Evolutionary conservation across 2,797 vertebrate species (phyloP), one percentile per base, ranked within the genome.

Genomic region (Valencia hispanica): DNA sequence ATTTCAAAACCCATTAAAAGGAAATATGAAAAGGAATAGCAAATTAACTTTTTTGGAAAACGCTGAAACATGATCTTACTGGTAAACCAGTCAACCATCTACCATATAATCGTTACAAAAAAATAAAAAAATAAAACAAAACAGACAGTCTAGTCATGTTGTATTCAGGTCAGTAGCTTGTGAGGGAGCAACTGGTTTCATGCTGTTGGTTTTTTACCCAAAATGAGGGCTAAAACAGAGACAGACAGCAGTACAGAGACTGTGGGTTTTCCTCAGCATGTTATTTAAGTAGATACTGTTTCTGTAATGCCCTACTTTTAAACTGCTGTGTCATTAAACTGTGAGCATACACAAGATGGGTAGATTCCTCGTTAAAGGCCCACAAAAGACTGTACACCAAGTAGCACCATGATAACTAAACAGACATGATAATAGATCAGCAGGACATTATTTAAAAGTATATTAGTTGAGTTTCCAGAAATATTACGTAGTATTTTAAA

Each of bases 241-340:
- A 82, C 85, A 82, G 79, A 71, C 77, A 78, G 83, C 75, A 84
- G 81, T 78, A n/a, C 79, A 84, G 79, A 90, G 86, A 80, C 81
- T 86, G 87, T 83, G 91, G 91, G 45, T 91, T 89, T 92, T 85
- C 86, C 55, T 83, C 79, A 74, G 79, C 32, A 72, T 88, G 80
- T 90, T 70, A 92, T 91, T 90, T 79, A 79, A 80, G 84, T 78
- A 74, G 48, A 77, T 68, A n/a, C 79, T 74, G 74, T 81, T 80
- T 77, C 79, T 70, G 84, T 88, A 93, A 93, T 93, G 86, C 82
- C 85, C 86, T 87, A 79, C 41, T 90, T 94, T 92, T 86, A 82
- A 92, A 90, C 77, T 89, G 87, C 87, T 79, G 86, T 93, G 75
- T 91, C 89, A 91, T 74, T 68, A 70, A 65, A 72, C 75, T 36